Percentiles rank a stretch among this genome's conserved stretches.
These are phyloP conservation scores for Athalia circularis DNA, from an alignment of 2,888 invertebrate genomes.

Conservation along the genomic window DNA sequence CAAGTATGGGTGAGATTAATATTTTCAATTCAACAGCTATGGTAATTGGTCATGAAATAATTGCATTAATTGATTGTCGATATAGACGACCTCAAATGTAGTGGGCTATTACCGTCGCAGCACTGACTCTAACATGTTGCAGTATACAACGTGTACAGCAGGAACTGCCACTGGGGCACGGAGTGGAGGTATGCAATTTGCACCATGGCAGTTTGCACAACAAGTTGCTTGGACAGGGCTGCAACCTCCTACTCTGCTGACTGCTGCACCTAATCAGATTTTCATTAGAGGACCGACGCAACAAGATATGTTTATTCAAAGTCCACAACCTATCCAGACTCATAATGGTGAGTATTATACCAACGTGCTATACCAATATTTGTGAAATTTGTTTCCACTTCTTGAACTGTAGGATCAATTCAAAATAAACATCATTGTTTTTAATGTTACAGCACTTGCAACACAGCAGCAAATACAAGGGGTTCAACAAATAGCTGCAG, in stretches of 20 bases:
- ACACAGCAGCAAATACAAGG: constrained; percentile 73
- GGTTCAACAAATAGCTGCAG: constrained; percentile 71
- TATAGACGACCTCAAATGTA: constrained; percentile 38
- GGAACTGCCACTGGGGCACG: constrained; percentile 68
- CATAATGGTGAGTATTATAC: constrained; percentile 79
- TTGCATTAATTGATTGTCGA: constrained; percentile 37
- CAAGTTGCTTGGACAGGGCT: constrained; percentile 87
- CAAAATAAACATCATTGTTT: not conserved
- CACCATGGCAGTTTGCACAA: constrained; percentile 86
- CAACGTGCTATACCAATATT: not conserved
- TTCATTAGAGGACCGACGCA: constrained; percentile 87
- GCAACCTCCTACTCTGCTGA: constrained; percentile 81
- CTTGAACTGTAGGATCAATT: not conserved
- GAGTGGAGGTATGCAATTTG: constrained; percentile 81
- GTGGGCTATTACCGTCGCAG: constrained; percentile 31
- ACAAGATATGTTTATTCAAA: constrained; percentile 91
- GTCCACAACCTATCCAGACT: constrained; percentile 82
- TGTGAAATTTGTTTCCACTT: not conserved
- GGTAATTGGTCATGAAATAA: constrained; percentile 27
- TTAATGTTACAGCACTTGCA: constrained; percentile 65
- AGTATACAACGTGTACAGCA: constrained; percentile 73
- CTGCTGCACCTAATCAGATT: constrained; percentile 84
- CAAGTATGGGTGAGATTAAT: not conserved
- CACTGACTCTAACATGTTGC: constrained; percentile 45
- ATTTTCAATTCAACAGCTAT: constrained; percentile 4